Evolutionary conservation across 2,113 vertebrate genomes (phyloP).

Genomic region (Hippocampus guttulatus): DNA sequence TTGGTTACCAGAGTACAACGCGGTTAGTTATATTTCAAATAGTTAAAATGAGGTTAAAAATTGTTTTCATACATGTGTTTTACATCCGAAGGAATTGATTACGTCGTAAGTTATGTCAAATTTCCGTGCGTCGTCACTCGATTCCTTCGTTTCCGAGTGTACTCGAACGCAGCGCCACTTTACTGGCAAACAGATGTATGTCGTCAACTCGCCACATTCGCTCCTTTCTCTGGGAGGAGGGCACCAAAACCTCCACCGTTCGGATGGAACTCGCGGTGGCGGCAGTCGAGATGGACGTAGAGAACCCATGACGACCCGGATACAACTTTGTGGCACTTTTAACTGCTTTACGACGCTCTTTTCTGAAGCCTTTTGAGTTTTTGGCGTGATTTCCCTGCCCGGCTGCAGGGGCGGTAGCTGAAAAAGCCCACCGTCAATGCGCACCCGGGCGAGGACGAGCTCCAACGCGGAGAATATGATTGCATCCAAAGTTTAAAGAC

Average conservation of each 20-base stretch:
- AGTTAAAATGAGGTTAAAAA: not conserved
- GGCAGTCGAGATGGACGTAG: conserved; percentile 26
- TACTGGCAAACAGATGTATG: conserved; percentile 60
- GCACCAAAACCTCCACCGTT: conserved; percentile 51
- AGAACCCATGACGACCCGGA: not conserved
- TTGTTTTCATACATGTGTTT: fast-evolving
- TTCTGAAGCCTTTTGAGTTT: conserved; percentile 17
- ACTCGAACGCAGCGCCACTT: conserved; percentile 13
- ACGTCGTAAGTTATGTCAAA: too few relatives aligned
- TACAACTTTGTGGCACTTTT: conserved; percentile 19
- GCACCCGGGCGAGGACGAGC: conserved; percentile 23
- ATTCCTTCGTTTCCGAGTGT: not conserved
- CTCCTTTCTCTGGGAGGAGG: conserved; percentile 32
- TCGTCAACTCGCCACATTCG: conserved; percentile 47
- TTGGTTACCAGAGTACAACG: fast-evolving
- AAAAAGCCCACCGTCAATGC: conserved; percentile 42
- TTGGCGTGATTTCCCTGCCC: conserved; percentile 11
- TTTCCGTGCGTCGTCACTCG: too few relatives aligned
- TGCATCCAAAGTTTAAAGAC: not conserved
- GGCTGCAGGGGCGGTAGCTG: conserved; percentile 19
- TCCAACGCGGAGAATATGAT: conserved; percentile 42
- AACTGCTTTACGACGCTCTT: too few relatives aligned
- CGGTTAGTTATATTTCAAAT: not conserved
- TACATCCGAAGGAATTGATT: not conserved
- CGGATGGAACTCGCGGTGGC: conserved; percentile 35